Conservation (phyloP, 2,888 invertebrate species). For the Mesoligia furuncula region DNA sequence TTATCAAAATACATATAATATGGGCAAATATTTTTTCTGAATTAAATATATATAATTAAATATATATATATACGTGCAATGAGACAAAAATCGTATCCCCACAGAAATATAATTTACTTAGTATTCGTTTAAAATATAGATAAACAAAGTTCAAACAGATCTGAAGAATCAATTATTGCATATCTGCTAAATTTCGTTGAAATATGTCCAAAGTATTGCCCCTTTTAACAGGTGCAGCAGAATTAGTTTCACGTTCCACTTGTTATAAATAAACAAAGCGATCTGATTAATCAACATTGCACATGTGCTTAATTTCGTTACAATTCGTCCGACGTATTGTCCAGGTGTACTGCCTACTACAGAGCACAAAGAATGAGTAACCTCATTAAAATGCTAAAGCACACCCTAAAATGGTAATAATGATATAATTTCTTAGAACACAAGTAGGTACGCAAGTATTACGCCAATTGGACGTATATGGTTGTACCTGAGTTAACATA, state of each 20-base stretch:
- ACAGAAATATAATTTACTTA: background rate
- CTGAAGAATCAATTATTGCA: background rate
- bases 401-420: conserved; percentile 39
- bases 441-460: conserved; percentile 8
- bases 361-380: conserved; percentile 3
- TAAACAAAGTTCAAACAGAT: background rate
- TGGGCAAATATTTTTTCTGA: background rate
- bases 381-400: conserved; percentile 29
- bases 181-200: background rate
- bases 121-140: background rate
- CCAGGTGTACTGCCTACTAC: background rate
- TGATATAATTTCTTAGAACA: conserved; percentile 51
- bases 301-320: conserved; percentile 6
- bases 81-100: background rate
- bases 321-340: background rate
- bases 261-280: conserved; percentile 1
- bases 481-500: conserved; percentile 8
- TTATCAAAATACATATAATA: no score
- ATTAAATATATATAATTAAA: no score
- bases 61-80: no score
- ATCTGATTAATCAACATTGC: background rate
- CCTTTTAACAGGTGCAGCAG: background rate
- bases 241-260: background rate
- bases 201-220: background rate
- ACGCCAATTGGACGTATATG: conserved; percentile 12